These are phyloP conservation scores for Tethya wilhelma DNA, from an alignment of 37 sponge, comb jelly and placozoan species.

Conservation along the genomic window DNA sequence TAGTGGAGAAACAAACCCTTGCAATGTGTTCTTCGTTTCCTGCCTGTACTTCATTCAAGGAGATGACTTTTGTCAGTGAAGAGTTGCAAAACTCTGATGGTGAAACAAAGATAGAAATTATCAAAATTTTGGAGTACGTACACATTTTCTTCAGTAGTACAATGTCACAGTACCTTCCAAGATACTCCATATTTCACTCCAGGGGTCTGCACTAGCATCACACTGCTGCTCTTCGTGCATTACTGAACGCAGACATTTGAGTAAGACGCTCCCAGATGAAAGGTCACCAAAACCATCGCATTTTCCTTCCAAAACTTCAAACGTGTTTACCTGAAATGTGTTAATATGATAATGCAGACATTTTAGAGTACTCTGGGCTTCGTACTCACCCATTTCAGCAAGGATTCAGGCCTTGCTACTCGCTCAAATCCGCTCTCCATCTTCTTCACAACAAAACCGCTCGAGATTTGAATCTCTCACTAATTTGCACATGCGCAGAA, in stretches of 20 bases:
- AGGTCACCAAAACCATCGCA: slow-evolving; percentile 21
- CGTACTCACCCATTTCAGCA: slow-evolving; percentile 45
- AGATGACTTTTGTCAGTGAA: slow-evolving; percentile 27
- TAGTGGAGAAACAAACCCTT: slow-evolving; percentile 9
- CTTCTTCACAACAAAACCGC: too few relatives aligned
- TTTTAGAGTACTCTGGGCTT: neutral
- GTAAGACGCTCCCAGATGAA: slow-evolving; percentile 23
- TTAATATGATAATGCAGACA: neutral
- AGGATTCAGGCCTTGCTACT: slow-evolving; percentile 13
- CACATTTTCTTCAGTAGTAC: neutral
- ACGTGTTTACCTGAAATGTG: slow-evolving; percentile 35
- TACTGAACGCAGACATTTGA: slow-evolving; percentile 32
- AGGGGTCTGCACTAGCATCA: neutral
- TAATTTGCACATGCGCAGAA: too few relatives aligned
- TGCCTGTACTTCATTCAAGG: neutral
- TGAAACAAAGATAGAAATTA: neutral
- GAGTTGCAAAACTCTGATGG: slow-evolving; percentile 26
- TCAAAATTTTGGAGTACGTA: neutral
- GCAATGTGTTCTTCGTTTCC: slow-evolving; percentile 31
- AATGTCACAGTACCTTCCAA: slow-evolving; percentile 17
- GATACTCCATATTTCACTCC: neutral
- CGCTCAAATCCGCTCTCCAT: neutral
- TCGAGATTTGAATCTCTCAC: too few relatives aligned
- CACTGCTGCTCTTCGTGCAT: neutral
- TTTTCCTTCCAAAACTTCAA: neutral